Conservation (phyloP, 2,888 invertebrate genomes). For the Ennomos erosarius region DNA sequence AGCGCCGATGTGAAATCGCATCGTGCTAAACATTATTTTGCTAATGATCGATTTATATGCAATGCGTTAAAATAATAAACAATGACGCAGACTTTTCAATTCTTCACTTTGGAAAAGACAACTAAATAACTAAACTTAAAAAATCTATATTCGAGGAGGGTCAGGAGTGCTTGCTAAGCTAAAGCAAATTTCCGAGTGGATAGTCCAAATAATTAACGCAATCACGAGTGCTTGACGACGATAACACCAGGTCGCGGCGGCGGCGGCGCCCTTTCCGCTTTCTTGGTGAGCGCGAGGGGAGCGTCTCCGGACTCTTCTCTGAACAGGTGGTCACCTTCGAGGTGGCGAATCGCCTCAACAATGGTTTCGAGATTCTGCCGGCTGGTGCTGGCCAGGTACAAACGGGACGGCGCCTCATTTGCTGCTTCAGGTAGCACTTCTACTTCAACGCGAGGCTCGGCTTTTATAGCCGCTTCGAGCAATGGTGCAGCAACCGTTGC, state of each 20-base stretch:
- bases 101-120: slow-evolving; percentile 82
- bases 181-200: slow-evolving; percentile 61
- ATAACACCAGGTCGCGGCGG: slow-evolving; percentile 95
- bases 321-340: slow-evolving; percentile 98
- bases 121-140: slow-evolving; percentile 75
- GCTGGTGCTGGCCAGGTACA: slow-evolving; percentile 87
- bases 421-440: slow-evolving; percentile 86
- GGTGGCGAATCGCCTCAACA: slow-evolving; percentile 98
- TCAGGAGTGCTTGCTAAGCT: slow-evolving; percentile 68
- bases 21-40: slow-evolving; percentile 58
- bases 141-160: slow-evolving; percentile 82
- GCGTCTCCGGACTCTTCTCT: slow-evolving; percentile 88
- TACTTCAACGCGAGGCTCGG: slow-evolving; percentile 93
- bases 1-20: slow-evolving; percentile 71
- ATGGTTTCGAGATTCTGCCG: slow-evolving; percentile 98
- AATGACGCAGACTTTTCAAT: slow-evolving; percentile 82
- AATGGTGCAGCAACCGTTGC: slow-evolving; percentile 86
- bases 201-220: slow-evolving; percentile 61
- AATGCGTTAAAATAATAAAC: slow-evolving; percentile 70
- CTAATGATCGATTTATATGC: slow-evolving; percentile 62
- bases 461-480: slow-evolving; percentile 94
- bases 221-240: slow-evolving; percentile 95
- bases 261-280: slow-evolving; percentile 78
- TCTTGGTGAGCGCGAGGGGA: slow-evolving; percentile 86
- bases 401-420: slow-evolving; percentile 69